Evolutionary conservation across 2,888 invertebrate species (phyloP).

Genomic region (Psylliodes chrysocephalus): DNA sequence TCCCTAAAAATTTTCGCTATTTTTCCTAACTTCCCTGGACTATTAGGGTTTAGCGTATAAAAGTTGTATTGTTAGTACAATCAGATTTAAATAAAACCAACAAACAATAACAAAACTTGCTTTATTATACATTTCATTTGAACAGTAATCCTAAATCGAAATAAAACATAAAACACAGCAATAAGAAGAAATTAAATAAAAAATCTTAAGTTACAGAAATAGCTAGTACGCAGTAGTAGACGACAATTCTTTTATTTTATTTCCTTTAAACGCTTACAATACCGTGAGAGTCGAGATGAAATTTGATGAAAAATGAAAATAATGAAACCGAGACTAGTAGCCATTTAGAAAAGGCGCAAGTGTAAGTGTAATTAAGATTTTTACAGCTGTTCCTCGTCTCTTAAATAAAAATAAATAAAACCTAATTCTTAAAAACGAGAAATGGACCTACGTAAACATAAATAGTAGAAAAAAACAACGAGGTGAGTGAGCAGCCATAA

Average conservation of each 20-base stretch:
- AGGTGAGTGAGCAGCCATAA: slow-evolving; percentile 56
- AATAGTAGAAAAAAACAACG: slow-evolving; percentile 51
- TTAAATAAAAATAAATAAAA: slow-evolving; percentile 48
- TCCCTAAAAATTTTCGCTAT: too few species aligned
- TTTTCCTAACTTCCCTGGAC: too few species aligned
- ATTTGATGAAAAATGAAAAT: slow-evolving; percentile 36
- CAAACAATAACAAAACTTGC: slow-evolving; percentile 45
- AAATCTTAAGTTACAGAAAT: slow-evolving; percentile 36
- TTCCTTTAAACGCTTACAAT: not conserved
- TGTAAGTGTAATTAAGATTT: slow-evolving; percentile 27
- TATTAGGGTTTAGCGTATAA: too few species aligned
- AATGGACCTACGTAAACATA: slow-evolving; percentile 44
- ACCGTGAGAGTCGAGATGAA: slow-evolving; percentile 12
- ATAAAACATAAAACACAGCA: slow-evolving; percentile 50
- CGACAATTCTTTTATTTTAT: not conserved
- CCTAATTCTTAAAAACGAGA: slow-evolving; percentile 40
- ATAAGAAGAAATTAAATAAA: slow-evolving; percentile 45
- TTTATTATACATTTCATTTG: slow-evolving; percentile 46
- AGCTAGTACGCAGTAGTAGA: not conserved
- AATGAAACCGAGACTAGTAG: slow-evolving; percentile 51
- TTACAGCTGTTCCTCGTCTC: slow-evolving; percentile 52
- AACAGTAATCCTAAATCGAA: slow-evolving; percentile 45
- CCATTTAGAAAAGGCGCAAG: slow-evolving; percentile 43
- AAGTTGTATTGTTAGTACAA: too few species aligned
- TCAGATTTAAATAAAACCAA: too few species aligned